Percentiles rank a stretch among this genome's conserved stretches.
These are phyloP conservation scores for Guaruba guarouba DNA, from an alignment of 2,113 vertebrate genomes.

Conservation along the genomic window DNA sequence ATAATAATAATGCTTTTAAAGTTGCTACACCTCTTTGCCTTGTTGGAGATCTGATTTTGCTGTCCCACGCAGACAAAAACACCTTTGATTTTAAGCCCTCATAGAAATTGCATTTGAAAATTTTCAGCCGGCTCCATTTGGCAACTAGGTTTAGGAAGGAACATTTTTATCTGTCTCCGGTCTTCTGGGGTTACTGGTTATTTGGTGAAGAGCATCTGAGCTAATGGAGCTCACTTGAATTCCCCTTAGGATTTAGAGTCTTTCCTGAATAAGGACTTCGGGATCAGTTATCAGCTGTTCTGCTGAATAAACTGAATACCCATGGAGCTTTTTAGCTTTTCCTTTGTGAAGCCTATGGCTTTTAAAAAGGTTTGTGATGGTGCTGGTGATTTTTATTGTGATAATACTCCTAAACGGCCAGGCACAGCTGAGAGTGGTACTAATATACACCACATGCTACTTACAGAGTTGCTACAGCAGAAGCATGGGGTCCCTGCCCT, in stretches of 20 bases:
- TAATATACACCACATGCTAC: constrained; percentile 19
- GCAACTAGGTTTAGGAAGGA: constrained; percentile 15
- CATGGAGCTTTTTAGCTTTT: constrained; percentile 42
- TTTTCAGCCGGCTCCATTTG: constrained; percentile 25
- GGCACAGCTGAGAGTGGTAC: not conserved
- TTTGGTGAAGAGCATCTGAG: constrained; percentile 57
- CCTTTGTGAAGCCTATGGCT: constrained; percentile 33
- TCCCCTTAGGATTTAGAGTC: constrained; percentile 36
- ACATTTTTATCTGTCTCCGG: not conserved
- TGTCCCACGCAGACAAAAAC: constrained; percentile 4
- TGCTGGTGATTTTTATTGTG: constrained; percentile 53
- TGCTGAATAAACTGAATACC: constrained; percentile 49
- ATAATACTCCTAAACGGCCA: constrained; percentile 28
- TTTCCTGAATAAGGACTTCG: not conserved
- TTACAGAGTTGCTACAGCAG: not conserved
- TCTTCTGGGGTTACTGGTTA: constrained; percentile 48
- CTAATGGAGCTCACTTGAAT: constrained; percentile 50
- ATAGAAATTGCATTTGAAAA: constrained; percentile 47
- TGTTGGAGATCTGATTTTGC: not conserved
- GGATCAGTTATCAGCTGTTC: constrained; percentile 54
- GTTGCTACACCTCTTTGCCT: not conserved
- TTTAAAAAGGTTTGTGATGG: constrained; percentile 29
- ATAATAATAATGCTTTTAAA: not conserved
- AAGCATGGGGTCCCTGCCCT: constrained; percentile 21
- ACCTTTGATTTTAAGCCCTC: constrained; percentile 25